Evolutionary conservation across 2,113 vertebrate genomes (phyloP).

Genomic region (Phyllostomus discolor): DNA sequence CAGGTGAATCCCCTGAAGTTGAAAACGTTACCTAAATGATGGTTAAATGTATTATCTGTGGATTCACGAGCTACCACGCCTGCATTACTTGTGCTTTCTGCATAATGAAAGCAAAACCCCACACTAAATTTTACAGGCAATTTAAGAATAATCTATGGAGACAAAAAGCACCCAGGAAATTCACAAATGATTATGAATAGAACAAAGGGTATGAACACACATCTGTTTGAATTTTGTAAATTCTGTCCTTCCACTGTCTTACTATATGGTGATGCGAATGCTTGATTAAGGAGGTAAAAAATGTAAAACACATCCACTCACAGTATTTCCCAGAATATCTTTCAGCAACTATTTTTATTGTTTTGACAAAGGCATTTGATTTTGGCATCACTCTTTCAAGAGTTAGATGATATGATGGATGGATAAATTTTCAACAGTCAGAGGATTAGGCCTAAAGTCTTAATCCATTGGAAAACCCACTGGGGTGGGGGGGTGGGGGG

Average conservation of each 20-base stretch:
- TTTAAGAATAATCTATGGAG: neutral
- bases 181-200: neutral
- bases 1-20: neutral
- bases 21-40: neutral
- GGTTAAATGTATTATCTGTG: neutral
- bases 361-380: neutral
- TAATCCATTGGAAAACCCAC: neutral
- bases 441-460: neutral
- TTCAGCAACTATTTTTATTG: neutral
- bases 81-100: neutral
- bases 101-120: neutral
- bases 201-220: neutral
- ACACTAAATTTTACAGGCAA: neutral
- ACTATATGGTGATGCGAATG: neutral
- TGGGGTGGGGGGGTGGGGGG: too few relatives aligned
- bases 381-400: neutral
- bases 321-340: neutral
- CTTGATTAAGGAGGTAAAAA: neutral
- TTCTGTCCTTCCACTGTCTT: neutral
- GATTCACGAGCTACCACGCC: neutral
- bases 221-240: neutral
- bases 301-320: neutral
- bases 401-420: neutral
- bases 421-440: neutral
- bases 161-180: neutral